Conservation (phyloP, 2,797 vertebrate species). For the Staurois parvus region DNA sequence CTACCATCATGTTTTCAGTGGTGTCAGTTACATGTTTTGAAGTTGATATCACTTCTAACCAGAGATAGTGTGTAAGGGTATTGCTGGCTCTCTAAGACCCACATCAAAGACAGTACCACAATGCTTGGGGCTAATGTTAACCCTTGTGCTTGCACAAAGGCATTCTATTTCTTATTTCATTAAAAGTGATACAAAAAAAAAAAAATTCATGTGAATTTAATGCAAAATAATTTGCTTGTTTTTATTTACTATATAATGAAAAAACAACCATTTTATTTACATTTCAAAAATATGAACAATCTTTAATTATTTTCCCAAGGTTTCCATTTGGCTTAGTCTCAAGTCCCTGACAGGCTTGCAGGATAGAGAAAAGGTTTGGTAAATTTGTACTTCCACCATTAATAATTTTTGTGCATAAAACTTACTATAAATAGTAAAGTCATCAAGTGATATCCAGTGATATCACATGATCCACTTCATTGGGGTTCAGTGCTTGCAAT, state of each 20-base stretch:
- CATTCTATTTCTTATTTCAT: not conserved
- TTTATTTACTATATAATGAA: not conserved
- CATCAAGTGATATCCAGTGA: too few relatives aligned
- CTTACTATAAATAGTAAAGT: too few relatives aligned
- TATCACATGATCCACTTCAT: too few relatives aligned
- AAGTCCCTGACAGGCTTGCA: too few relatives aligned
- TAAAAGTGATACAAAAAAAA: not conserved
- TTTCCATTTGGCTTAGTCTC: too few relatives aligned
- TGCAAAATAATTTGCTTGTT: not conserved
- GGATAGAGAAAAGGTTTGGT: too few relatives aligned
- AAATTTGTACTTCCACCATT: too few relatives aligned
- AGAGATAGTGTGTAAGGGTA: conserved; percentile 18
- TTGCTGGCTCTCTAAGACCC: conserved; percentile 15
- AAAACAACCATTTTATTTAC: not conserved
- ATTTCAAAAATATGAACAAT: too few relatives aligned
- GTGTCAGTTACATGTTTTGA: conserved; percentile 50
- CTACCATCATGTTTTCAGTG: conserved; percentile 45
- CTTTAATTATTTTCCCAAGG: too few relatives aligned
- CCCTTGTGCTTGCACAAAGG: not conserved
- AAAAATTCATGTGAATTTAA: not conserved
- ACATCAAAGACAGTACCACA: conserved; percentile 27
- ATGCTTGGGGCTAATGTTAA: conserved; percentile 1
- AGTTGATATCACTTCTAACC: conserved; percentile 48
- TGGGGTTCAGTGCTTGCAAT: too few relatives aligned
- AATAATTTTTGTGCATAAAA: too few relatives aligned